Evolutionary conservation across 2,797 vertebrate species (phyloP).

Genomic region (Siniperca scherzeri): DNA sequence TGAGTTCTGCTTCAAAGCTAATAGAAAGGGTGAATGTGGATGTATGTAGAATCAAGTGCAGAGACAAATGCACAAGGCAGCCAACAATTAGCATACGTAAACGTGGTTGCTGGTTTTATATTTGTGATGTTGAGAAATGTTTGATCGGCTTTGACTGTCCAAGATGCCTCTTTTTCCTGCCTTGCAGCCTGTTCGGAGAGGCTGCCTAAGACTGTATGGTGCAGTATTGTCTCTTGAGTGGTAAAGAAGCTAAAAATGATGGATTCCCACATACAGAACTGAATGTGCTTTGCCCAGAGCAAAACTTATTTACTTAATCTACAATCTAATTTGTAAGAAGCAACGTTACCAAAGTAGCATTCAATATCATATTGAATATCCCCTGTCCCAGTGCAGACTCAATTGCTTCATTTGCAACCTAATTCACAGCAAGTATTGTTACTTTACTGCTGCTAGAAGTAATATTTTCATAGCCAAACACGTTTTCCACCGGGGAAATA

Average conservation of each 20-base stretch:
- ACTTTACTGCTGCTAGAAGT: conserved; percentile 35
- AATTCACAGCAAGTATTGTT: conserved; percentile 51
- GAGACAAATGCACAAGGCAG: conserved; percentile 11
- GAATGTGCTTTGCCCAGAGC: neutral
- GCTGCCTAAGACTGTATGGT: neutral
- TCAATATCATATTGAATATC: conserved; percentile 34
- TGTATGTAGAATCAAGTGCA: conserved; percentile 34
- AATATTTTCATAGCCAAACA: conserved; percentile 48
- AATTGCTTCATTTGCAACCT: conserved; percentile 42
- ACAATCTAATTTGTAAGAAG: conserved; percentile 32
- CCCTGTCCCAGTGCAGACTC: conserved; percentile 18
- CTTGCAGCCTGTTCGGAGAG: neutral
- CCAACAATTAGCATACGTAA: conserved; percentile 21
- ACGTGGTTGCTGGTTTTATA: conserved; percentile 12
- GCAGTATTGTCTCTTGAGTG: conserved; percentile 1
- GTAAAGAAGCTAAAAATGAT: conserved; percentile 13
- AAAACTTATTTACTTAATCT: conserved; percentile 26
- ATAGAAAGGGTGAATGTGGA: conserved; percentile 21
- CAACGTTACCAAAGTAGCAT: conserved; percentile 28
- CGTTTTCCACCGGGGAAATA: conserved; percentile 57
- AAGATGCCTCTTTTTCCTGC: neutral
- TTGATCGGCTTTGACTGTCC: conserved; percentile 23
- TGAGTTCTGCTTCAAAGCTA: conserved; percentile 55
- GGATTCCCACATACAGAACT: neutral
- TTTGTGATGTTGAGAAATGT: conserved; percentile 1